Conservation (phyloP, 2,888 invertebrate genomes). For the Leptura quadrifasciata region DNA sequence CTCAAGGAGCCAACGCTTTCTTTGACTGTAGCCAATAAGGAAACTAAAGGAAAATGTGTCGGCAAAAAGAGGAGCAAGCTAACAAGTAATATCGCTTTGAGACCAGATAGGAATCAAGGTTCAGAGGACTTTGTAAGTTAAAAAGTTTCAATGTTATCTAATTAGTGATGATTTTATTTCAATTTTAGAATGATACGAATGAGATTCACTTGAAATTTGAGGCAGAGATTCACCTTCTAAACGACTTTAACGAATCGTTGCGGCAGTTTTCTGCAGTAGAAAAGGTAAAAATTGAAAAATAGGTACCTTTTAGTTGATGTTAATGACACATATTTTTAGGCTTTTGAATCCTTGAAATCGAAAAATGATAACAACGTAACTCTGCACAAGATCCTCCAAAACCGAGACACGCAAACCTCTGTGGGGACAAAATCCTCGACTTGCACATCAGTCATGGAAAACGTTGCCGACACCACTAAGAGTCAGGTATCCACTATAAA, state of each 20-base stretch:
- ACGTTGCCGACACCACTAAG: neutral
- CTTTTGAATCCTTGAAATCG: conserved; percentile 62
- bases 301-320: too few species aligned
- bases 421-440: conserved; percentile 9
- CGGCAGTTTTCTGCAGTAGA: conserved; percentile 77
- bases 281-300: conserved; percentile 66
- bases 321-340: conserved; percentile 48
- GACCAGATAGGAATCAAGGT: conserved; percentile 38
- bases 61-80: conserved; percentile 28
- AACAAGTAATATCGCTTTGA: conserved; percentile 41
- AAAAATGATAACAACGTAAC: conserved; percentile 45
- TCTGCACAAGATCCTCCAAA: conserved; percentile 23
- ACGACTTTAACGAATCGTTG: conserved; percentile 78
- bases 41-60: conserved; percentile 8
- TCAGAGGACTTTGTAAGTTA: conserved; percentile 45
- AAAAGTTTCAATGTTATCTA: neutral
- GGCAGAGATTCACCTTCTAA: conserved; percentile 78
- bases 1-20: conserved; percentile 52
- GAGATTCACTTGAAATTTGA: conserved; percentile 78
- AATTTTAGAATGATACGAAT: conserved; percentile 69
- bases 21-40: conserved; percentile 32
- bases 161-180: conserved; percentile 21
- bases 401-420: conserved; percentile 31
- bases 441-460: neutral
- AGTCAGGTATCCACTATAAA: conserved; percentile 32